These are phyloP conservation scores for Apostichopus parvimensis DNA, from an alignment of 35 echinoderm and acorn worm species.

Conservation along the genomic window DNA sequence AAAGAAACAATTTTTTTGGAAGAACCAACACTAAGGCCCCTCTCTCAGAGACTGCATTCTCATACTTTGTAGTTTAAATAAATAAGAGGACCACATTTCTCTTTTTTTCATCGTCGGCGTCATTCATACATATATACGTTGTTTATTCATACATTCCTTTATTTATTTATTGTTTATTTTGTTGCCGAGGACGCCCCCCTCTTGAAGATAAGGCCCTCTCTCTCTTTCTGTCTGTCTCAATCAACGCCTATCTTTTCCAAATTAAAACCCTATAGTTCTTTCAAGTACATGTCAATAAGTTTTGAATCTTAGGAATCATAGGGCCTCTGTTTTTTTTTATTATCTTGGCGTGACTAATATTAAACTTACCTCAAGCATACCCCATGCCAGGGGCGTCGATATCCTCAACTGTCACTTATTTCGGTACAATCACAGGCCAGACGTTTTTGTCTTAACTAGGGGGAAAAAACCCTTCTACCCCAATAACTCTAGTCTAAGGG, in stretches of 20 bases:
- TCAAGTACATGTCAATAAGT: slow-evolving; percentile 2
- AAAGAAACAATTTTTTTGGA: no score
- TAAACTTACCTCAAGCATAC: slow-evolving; percentile 18
- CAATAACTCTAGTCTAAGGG: not conserved
- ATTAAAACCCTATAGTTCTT: not conserved
- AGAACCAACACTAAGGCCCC: no score
- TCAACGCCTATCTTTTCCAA: not conserved
- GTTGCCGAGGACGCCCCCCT: not conserved
- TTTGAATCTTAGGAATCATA: not conserved
- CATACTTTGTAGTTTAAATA: no score
- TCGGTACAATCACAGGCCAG: not conserved
- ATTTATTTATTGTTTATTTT: not conserved
- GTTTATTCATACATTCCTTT: not conserved
- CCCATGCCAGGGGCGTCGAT: not conserved
- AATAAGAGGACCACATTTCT: no score
- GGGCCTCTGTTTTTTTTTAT: not conserved
- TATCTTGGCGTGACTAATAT: not conserved
- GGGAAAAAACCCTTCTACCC: not conserved
- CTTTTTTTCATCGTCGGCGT: no score
- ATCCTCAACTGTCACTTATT: slow-evolving; percentile 14
- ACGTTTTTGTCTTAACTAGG: not conserved
- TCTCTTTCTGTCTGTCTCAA: not conserved
- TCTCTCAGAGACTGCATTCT: no score
- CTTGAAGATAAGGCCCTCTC: not conserved
- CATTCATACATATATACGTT: not conserved